Conservation (phyloP, 2,888 invertebrate genomes). For the Nipponacmea schrenckii region DNA sequence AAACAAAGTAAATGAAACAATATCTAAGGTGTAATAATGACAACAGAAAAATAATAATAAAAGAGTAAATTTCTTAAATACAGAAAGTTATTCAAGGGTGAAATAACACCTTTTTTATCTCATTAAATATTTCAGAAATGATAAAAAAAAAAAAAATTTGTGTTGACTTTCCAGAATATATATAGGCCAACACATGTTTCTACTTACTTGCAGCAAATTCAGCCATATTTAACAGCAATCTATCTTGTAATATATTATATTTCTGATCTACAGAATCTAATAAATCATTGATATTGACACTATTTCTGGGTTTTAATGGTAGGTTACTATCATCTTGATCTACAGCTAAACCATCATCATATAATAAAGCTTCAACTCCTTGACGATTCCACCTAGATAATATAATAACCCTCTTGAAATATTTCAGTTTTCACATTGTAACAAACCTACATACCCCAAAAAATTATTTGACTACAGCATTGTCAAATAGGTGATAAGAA, state of each 20-base stretch:
- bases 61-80: neutral
- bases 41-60: neutral
- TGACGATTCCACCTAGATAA: conserved; percentile 55
- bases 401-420: neutral
- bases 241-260: conserved; percentile 52
- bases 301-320: conserved; percentile 32
- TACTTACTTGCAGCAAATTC: conserved; percentile 46
- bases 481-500: no score
- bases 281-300: conserved; percentile 45
- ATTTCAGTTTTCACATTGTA: no score
- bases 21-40: neutral
- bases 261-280: conserved; percentile 54
- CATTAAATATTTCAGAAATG: no score
- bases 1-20: neutral
- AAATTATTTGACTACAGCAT: no score
- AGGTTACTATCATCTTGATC: conserved; percentile 36
- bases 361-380: conserved; percentile 58
- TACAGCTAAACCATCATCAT: conserved; percentile 54
- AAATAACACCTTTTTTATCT: no score
- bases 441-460: no score
- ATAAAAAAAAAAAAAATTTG: no score
- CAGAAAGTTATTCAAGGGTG: no score
- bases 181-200: no score
- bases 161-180: no score
- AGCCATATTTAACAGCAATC: conserved; percentile 55